Evolutionary conservation across 1,140 invertebrate genomes (phyloP).

Genomic region (Triops cancriformis): DNA sequence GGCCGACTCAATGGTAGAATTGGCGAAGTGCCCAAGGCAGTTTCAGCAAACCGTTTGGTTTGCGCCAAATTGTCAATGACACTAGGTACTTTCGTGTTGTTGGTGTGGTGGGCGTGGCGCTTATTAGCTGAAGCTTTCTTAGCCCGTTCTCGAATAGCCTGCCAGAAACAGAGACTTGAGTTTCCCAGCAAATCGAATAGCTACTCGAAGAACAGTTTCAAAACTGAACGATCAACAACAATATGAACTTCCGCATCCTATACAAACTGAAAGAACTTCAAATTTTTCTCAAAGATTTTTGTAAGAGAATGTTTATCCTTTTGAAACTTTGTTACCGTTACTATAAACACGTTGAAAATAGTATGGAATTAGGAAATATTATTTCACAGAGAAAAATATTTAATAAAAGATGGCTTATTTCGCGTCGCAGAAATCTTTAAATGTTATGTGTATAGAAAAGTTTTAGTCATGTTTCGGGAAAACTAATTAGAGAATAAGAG

Average conservation of each 20-base stretch:
- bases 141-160: conserved; percentile 72
- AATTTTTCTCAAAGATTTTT: too few relatives aligned
- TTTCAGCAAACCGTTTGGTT: conserved; percentile 68
- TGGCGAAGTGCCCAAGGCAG: conserved; percentile 50
- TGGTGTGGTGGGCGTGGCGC: conserved; percentile 47
- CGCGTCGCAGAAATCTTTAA: too few relatives aligned
- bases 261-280: too few relatives aligned
- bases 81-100: conserved; percentile 44
- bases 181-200: background rate
- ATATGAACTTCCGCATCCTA: too few relatives aligned
- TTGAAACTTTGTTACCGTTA: too few relatives aligned
- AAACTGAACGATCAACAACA: too few relatives aligned
- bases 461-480: background rate
- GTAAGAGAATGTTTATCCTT: too few relatives aligned
- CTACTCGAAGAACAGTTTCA: background rate
- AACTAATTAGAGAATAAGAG: background rate
- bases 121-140: conserved; percentile 65
- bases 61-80: conserved; percentile 77
- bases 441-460: background rate
- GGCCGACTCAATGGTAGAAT: conserved; percentile 32
- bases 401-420: too few relatives aligned
- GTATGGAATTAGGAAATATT: too few relatives aligned
- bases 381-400: too few relatives aligned
- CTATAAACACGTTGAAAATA: too few relatives aligned
- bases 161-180: conserved; percentile 31